Evolutionary conservation across 2,888 invertebrate species (phyloP), one percentile per base, ranked within the genome.

Genomic region (Epirrhoe alternata): DNA sequence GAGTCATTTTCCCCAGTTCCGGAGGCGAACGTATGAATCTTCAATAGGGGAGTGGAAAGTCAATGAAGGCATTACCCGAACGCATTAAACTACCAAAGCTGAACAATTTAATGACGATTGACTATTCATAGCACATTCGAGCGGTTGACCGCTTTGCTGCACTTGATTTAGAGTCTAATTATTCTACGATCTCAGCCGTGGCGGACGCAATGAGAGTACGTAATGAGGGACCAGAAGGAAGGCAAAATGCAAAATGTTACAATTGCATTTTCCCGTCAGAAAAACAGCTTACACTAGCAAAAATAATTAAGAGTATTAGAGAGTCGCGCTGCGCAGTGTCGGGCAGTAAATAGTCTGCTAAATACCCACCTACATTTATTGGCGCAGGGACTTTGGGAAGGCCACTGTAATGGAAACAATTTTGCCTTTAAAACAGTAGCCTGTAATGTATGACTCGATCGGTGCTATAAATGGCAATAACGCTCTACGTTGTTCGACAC

Each of bases 301-400:
- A 92, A 92, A 92, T 92, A 92, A 92, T 92, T 92, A 92, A 91
- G 92, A 90, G 90, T 88, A 91, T 92, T 91, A 92, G 90, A 80
- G 83, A 90, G 89, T 89, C 86, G 86, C 82, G 82, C 85, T 83
- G 87, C 87, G 85, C 81, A 88, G 84, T 87, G 88, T 88, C 90
- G 88, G 89, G 85, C 87, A 88, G 86, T 91, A 90, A 92, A 92
- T 91, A 89, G 86, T 86, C 87, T 86, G 87, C 87, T 92, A 92
- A 92, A 90, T 88, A 89, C 90, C 89, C 90, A 89, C 87, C 90
- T 90, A 90, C 89, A 89, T 91, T 89, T 91, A 92, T 92, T 90
- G 90, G 91, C 81, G 84, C 81, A 70, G 82, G 83, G 84, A 84
- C 86, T 83, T 84, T 80, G 83, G 84, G 83, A 81, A 86, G 85